phyloP scores from a whole-genome alignment of 2,797 vertebrate genomes.

The Sorex maritimensis region DNA sequence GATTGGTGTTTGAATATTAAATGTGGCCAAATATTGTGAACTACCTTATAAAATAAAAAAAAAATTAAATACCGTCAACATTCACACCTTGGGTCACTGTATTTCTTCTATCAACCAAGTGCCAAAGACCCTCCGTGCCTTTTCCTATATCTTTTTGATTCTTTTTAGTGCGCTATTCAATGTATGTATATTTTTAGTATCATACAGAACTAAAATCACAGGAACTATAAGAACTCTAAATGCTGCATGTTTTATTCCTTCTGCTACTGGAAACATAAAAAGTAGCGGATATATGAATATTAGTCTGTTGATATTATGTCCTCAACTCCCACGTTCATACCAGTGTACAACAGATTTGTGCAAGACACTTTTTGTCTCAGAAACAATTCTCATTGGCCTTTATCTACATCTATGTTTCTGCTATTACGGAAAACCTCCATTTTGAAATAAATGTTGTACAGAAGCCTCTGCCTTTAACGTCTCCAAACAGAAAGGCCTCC shows the following conservation, averaged over 20 bases:
- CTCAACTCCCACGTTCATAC: slow-evolving; percentile 90
- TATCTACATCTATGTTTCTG: slow-evolving; percentile 81
- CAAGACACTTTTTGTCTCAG: slow-evolving; percentile 73
- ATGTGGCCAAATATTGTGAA: too few relatives aligned
- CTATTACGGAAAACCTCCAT: slow-evolving; percentile 86
- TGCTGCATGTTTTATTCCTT: slow-evolving; percentile 84
- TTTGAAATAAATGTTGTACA: slow-evolving; percentile 89
- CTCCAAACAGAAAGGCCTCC: slow-evolving; percentile 96
- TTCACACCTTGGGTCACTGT: too few relatives aligned
- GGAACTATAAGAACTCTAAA: slow-evolving; percentile 88
- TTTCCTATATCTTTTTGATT: too few relatives aligned
- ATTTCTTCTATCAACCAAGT: too few relatives aligned
- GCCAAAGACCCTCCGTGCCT: too few relatives aligned
- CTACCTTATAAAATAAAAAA: too few relatives aligned
- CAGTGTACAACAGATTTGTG: slow-evolving; percentile 89
- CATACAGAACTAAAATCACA: slow-evolving; percentile 81
- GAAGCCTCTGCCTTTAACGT: slow-evolving; percentile 93
- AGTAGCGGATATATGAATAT: slow-evolving; percentile 82
- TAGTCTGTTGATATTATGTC: slow-evolving; percentile 90
- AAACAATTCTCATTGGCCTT: slow-evolving; percentile 85
- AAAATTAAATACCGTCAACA: too few relatives aligned
- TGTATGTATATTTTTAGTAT: slow-evolving; percentile 84
- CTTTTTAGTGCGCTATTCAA: slow-evolving; percentile 52
- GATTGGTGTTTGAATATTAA: too few relatives aligned
- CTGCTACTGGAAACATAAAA: slow-evolving; percentile 87